Percentiles rank a stretch among this genome's conserved stretches.
Conservation (phyloP, 1,140 invertebrate species). For the Anoplolepis gracilipes region DNA sequence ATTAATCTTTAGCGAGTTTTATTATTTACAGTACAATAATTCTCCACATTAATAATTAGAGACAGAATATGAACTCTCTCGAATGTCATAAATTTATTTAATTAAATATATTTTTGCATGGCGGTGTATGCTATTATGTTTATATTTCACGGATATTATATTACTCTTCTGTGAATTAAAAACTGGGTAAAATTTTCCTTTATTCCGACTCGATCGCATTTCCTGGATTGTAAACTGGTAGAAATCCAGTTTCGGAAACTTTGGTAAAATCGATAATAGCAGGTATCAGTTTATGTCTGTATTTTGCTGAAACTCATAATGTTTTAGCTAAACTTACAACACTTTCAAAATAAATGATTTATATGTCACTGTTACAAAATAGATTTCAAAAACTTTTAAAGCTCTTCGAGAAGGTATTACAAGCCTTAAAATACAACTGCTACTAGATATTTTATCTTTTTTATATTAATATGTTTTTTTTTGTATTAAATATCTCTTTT, state of each 20-base stretch:
- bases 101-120: not conserved
- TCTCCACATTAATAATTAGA: not conserved
- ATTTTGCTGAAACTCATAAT: constrained; percentile 47
- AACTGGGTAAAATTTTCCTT: not conserved
- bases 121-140: not conserved
- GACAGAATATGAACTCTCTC: not conserved
- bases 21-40: not conserved
- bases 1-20: not conserved
- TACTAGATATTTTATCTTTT: not conserved
- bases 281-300: constrained; percentile 45
- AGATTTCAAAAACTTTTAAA: constrained; percentile 41
- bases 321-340: constrained; percentile 39
- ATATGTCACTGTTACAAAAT: constrained; percentile 33
- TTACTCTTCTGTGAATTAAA: constrained; percentile 1
- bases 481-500: no score
- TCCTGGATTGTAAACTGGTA: constrained; percentile 37
- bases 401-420: not conserved
- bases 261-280: constrained; percentile 43
- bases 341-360: constrained; percentile 55
- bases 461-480: not conserved
- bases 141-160: not conserved
- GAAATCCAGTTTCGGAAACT: constrained; percentile 41
- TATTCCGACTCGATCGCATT: not conserved
- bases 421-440: constrained; percentile 28
- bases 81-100: not conserved